Conservation (phyloP, 1,140 invertebrate genomes). For the Caenorhabditis brenneri region DNA sequence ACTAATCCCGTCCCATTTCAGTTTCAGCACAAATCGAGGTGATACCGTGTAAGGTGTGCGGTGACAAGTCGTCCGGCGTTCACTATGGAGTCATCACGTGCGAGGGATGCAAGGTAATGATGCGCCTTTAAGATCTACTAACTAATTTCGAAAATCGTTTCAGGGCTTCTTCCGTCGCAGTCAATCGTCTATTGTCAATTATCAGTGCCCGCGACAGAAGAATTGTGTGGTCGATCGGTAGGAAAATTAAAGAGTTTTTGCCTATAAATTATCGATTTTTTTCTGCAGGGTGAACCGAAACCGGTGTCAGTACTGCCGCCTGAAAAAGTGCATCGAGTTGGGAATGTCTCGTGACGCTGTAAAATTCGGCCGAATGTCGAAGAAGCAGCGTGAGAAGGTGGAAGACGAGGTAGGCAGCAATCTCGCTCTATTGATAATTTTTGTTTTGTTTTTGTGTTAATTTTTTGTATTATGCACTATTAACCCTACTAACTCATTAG, state of each 20-base stretch:
- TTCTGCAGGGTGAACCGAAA: conserved; percentile 84
- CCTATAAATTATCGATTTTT: too few species aligned
- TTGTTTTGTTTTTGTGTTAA: too few species aligned
- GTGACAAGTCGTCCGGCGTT: conserved; percentile 95
- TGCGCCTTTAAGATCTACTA: neutral
- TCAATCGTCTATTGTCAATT: conserved; percentile 89
- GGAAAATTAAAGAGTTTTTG: too few species aligned
- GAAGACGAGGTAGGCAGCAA: conserved; percentile 44
- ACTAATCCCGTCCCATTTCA: neutral
- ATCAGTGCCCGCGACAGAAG: conserved; percentile 97
- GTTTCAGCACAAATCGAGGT: conserved; percentile 98
- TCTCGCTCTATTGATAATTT: neutral
- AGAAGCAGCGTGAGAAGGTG: conserved; percentile 98
- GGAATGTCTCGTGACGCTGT: conserved; percentile 99
- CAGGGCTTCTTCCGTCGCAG: conserved; percentile 96
- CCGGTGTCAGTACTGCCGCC: conserved; percentile 96
- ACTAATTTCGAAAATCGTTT: conserved; percentile 36
- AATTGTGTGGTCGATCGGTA: conserved; percentile 92
- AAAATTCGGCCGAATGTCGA: conserved; percentile 99
- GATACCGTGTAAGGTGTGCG: conserved; percentile 99
- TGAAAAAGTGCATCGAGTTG: conserved; percentile 97
- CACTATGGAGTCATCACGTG: conserved; percentile 99
- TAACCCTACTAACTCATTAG: neutral
- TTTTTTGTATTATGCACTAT: too few species aligned
- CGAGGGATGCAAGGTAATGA: conserved; percentile 86